Evolutionary conservation across 92 coral and sea anemone genomes (phyloP).

Genomic region (Plumapathes pennacea): DNA sequence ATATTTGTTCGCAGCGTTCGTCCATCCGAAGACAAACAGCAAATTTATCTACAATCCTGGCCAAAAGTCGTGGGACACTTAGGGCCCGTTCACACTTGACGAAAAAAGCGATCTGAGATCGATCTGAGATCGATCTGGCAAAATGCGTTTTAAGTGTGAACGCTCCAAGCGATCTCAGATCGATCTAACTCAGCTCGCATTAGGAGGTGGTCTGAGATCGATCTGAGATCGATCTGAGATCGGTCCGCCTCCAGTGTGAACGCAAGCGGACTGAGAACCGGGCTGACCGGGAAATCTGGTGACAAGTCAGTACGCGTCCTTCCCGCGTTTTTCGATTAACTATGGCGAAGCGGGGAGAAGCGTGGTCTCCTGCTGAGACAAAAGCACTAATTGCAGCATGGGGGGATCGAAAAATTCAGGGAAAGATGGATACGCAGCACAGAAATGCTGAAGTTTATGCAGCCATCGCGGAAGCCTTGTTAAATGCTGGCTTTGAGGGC

Average conservation of each 20-base stretch:
- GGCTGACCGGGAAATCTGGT: too few species aligned
- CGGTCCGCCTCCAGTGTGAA: too few species aligned
- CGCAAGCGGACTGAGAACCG: too few species aligned
- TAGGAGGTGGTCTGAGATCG: slow-evolving; percentile 15
- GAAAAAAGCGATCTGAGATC: slow-evolving; percentile 5
- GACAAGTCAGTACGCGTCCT: too few species aligned
- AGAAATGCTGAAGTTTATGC: slow-evolving; percentile 10
- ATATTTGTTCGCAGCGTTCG: too few species aligned
- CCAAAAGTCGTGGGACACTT: too few species aligned
- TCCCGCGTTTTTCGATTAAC: too few species aligned
- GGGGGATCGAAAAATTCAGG: slow-evolving; percentile 8
- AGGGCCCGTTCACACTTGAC: slow-evolving; percentile 25
- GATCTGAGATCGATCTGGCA: slow-evolving; percentile 24
- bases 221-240: slow-evolving; percentile 5
- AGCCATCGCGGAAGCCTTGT: background rate
- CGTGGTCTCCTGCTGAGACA: background rate
- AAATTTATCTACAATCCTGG: too few species aligned
- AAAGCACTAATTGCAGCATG: slow-evolving; percentile 8
- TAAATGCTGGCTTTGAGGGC: background rate
- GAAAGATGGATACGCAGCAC: background rate
- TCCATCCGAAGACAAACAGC: too few species aligned
- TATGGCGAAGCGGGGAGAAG: slow-evolving; percentile 13
- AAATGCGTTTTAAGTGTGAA: slow-evolving; percentile 2
- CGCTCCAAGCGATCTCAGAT: slow-evolving; percentile 17
- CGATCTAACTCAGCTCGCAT: slow-evolving; percentile 16